Conservation (phyloP, 2,797 vertebrate genomes). For the Rachycentron canadum region DNA sequence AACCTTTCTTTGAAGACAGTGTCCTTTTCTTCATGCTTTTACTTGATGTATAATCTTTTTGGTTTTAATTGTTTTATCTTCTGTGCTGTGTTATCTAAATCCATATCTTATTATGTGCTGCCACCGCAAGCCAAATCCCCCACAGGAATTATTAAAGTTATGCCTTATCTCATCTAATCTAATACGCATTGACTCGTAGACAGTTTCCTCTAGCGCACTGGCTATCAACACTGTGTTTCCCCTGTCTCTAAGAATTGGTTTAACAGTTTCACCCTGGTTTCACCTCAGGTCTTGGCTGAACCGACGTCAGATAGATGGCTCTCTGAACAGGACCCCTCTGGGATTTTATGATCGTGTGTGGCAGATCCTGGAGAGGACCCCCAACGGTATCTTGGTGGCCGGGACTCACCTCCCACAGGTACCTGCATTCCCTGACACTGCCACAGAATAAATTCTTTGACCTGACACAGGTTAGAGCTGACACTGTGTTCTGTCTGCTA, state of each 20-base stretch:
- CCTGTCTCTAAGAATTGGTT: not conserved
- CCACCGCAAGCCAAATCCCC: conserved; percentile 42
- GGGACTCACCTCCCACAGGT: conserved; percentile 95
- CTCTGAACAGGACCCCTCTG: conserved; percentile 92
- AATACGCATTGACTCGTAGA: conserved; percentile 39
- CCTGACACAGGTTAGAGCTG: not conserved
- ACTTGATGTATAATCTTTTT: conserved; percentile 43
- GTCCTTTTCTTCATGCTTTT: conserved; percentile 40
- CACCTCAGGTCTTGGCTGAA: conserved; percentile 91
- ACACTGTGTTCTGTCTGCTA: not conserved
- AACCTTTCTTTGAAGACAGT: conserved; percentile 25
- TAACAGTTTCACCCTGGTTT: conserved; percentile 13
- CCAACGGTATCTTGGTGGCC: conserved; percentile 90
- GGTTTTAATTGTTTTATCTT: conserved; percentile 61
- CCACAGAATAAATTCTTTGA: conserved; percentile 6
- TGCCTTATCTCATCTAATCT: conserved; percentile 65
- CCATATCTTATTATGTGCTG: conserved; percentile 54
- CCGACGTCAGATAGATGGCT: conserved; percentile 94
- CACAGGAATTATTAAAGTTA: conserved; percentile 48
- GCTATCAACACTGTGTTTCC: conserved; percentile 16
- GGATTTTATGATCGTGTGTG: conserved; percentile 98
- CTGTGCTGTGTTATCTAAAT: conserved; percentile 26
- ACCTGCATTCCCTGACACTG: conserved; percentile 31
- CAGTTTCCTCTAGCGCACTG: conserved; percentile 26
- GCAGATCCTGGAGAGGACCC: conserved; percentile 97